Base-by-base conservation (phyloP, 2,797 vertebrate species). In the Bucorvus abyssinicus region DNA sequence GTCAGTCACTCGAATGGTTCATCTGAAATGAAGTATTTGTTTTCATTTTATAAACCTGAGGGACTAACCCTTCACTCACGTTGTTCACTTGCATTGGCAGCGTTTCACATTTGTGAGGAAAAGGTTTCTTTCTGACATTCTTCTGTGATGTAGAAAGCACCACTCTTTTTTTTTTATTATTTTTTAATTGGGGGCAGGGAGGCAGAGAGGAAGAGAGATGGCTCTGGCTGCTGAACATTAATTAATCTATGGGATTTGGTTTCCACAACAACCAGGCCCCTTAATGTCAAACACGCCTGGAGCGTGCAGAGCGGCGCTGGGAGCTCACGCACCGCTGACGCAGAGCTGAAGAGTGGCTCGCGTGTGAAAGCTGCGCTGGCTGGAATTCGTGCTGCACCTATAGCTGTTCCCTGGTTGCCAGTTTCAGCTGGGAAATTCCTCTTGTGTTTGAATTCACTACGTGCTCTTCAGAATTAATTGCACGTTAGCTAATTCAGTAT, bases 231-330 rank as follows among this genome's bases (percentile, higher is more conserved):
- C 87, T 91, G 67, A 89, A 67, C 94, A 79, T 89, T 89, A 96
- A 89, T 95, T 89, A 96, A 77, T 85, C 74, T 60, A 42, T 90
- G 83, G 95, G 84, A 89, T 85, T 80, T 92, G 82, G 96, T 95
- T 96, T 95, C 96, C 95, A 96, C 68, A 95, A 92, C 92, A 96
- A 95, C 93, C 84, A 93, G 67, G 32, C 87, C 89, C 77, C 90
- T 96, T 97, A 97, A 96, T 97, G 94, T 93, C 95, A 96, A 94
- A 95, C 84, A 95, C 17, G 94, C 87, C 59, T 73, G 79, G 95
- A 94, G 94, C 18, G 93, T 96, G 92, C 55, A 38, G 34, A 57
- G 91, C 49, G 81, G 67, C 89, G 53, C 89, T 71, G 80, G 61
- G 84, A 96, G 93, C 50, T 90, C 9, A 6, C 36, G 79, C 32